Conservation (phyloP, 37 sponge, comb jelly and placozoan species). For the Ephydatia muelleri region DNA sequence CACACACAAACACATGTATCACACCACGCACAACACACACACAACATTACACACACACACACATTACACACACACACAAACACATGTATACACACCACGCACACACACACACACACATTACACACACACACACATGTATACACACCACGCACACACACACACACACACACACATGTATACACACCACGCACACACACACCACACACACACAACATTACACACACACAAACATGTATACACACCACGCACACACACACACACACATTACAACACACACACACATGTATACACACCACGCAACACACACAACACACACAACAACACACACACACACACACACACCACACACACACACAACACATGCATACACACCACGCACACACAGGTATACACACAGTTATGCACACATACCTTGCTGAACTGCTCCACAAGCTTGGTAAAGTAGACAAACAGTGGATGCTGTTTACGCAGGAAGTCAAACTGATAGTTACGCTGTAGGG, state of each 20-base stretch:
- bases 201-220: not conserved
- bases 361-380: constrained; percentile 8
- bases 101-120: too few relatives aligned
- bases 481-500: constrained; percentile 79
- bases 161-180: too few relatives aligned
- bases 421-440: constrained; percentile 97
- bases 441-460: constrained; percentile 90
- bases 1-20: constrained; percentile 14
- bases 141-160: not conserved
- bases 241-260: not conserved
- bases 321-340: constrained; percentile 35
- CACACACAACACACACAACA: too few relatives aligned
- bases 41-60: not conserved
- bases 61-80: constrained; percentile 26
- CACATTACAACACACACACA: not conserved
- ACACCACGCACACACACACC: not conserved
- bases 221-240: not conserved
- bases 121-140: too few relatives aligned
- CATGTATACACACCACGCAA: not conserved
- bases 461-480: constrained; percentile 97
- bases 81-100: not conserved
- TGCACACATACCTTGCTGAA: constrained; percentile 71
- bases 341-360: not conserved
- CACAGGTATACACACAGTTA: constrained; percentile 19
- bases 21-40: constrained; percentile 18